A percentile compares a stretch with the other conserved stretches of the same genome.
Conservation (phyloP, 2,797 vertebrate species). For the Coluber constrictor region DNA sequence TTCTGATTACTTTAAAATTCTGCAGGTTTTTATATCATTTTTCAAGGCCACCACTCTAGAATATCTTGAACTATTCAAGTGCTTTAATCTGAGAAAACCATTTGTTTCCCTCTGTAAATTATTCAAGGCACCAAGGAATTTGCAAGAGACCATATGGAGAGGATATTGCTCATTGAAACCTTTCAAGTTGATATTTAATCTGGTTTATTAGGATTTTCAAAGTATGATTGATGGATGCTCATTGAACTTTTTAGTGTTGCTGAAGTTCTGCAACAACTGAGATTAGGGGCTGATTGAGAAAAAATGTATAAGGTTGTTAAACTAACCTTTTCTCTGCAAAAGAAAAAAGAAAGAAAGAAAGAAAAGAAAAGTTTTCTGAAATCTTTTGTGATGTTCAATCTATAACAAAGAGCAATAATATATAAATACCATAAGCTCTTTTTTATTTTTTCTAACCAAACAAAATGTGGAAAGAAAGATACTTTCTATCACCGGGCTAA, state of each 20-base stretch:
- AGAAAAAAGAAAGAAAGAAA: too few species aligned
- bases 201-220: neutral
- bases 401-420: neutral
- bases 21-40: slow-evolving; percentile 17
- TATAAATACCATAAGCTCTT: neutral
- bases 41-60: neutral
- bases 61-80: slow-evolving; percentile 4
- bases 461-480: neutral
- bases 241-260: neutral
- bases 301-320: neutral
- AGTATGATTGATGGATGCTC: neutral
- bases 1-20: neutral
- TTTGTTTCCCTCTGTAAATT: neutral
- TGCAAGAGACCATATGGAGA: neutral
- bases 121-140: neutral
- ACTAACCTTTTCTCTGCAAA: neutral
- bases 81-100: neutral
- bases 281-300: neutral
- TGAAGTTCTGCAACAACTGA: neutral
- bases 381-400: neutral
- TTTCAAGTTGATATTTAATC: neutral
- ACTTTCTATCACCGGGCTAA: neutral
- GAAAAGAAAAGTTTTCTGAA: neutral
- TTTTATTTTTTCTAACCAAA: neutral
- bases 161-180: neutral